These are phyloP conservation scores for Arbacia lixula DNA, from an alignment of 53 echinoderm and acorn worm species.

Conservation along the genomic window DNA sequence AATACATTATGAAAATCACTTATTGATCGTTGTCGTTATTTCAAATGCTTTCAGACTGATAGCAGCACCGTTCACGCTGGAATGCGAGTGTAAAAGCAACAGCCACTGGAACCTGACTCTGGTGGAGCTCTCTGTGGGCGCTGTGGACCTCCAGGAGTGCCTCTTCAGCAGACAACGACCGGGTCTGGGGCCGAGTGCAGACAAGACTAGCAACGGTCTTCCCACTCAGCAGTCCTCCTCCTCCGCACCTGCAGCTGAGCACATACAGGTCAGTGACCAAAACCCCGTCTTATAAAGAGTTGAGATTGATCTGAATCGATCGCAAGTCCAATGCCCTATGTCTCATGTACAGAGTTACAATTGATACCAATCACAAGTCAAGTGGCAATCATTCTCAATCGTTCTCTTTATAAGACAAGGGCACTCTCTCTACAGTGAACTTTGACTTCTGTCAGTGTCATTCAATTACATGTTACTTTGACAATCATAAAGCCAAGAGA, in stretches of 20 bases:
- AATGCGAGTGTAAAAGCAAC: constrained; percentile 80
- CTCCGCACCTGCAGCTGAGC: constrained; percentile 46
- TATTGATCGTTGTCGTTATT: neutral
- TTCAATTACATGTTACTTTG: too few species aligned
- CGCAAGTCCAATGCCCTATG: too few species aligned
- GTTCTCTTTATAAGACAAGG: too few species aligned
- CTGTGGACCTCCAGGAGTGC: constrained; percentile 80
- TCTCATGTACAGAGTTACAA: too few species aligned
- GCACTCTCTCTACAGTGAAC: too few species aligned
- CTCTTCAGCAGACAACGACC: constrained; percentile 71
- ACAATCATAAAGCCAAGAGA: too few species aligned
- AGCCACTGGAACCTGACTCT: constrained; percentile 61
- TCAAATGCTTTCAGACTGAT: constrained; percentile 61
- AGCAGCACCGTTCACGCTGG: constrained; percentile 80
- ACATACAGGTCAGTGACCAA: constrained; percentile 75
- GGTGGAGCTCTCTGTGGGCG: constrained; percentile 83
- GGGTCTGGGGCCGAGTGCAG: neutral
- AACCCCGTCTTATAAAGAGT: too few species aligned
- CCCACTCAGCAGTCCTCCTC: neutral
- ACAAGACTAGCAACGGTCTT: constrained; percentile 43
- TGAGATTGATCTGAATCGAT: too few species aligned
- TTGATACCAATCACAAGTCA: too few species aligned
- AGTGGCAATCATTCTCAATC: too few species aligned
- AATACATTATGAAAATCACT: too few species aligned
- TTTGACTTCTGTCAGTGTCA: too few species aligned